Base-by-base conservation (phyloP, 1,140 invertebrate species). In the Metaphire vulgaris region DNA sequence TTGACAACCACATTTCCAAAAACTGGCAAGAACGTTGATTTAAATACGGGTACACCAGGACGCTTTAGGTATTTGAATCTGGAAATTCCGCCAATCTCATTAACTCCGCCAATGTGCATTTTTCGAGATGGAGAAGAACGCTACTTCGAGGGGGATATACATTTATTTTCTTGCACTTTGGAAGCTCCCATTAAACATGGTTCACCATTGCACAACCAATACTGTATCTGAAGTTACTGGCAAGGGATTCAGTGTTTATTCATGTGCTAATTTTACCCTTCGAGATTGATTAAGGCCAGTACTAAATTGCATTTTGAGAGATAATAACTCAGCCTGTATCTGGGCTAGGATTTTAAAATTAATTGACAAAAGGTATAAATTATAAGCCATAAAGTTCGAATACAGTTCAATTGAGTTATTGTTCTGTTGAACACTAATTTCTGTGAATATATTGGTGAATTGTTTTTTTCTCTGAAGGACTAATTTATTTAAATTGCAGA, bases 111-210 rank as follows among this genome's bases (percentile, higher is more conserved):
- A n/a, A 12, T 77, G 14, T 77, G 76, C 34, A 21, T 76, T 1
- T 70, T 33, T 1, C 1, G 76, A 16, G 76, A 77, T 69, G 76
- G 76, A 21, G 72, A 71, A 1, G 28, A 33, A 14, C 26, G 68
- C 75, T 29, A 31, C 64, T 30, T 66, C 28, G 56, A 76, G 33
- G 72, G 30, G 16, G 66, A 28, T 34, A 65, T 33, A n/a, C n/a
- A n/a, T n/a, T 28, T 69, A 76, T 32, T 76, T 74, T 33, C 14
- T 75, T 15, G 76, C 26, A 26, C n/a, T 77, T 75, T 77, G 76
- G 76, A 33, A 30, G 56, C 66, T 77, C 31, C 76, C 76, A 15
- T 31, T 77, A 26, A 41, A 31, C 15, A 1, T 30, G 26, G 30
- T 70, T 30, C 14, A 30, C 15, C 30, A 56, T 41, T 75, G 74